These are phyloP conservation scores for Petrocephalus zakoni DNA, from an alignment of 2,113 vertebrate genomes.

Conservation along the genomic window DNA sequence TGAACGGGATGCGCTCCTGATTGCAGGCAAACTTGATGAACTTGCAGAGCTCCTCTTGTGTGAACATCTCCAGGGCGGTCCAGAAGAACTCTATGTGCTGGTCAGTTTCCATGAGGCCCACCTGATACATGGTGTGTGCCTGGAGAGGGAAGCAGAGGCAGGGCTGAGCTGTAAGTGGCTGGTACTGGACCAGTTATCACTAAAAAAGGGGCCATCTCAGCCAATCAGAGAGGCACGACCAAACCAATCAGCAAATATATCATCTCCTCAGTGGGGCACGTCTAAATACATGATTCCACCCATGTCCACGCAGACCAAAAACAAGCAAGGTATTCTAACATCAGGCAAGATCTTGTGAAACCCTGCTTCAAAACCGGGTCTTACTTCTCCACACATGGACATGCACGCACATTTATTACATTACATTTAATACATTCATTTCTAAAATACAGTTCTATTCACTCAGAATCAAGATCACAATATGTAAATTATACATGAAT, in stretches of 20 bases:
- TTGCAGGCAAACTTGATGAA: slow-evolving; percentile 99
- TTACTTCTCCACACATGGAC: too few relatives aligned
- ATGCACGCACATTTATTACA: too few relatives aligned
- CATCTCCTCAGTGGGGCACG: not conserved
- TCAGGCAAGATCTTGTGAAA: not conserved
- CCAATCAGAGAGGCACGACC: not conserved
- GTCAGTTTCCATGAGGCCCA: slow-evolving; percentile 95
- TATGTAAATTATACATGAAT: too few relatives aligned
- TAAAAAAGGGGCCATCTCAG: not conserved
- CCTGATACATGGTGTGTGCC: slow-evolving; percentile 99
- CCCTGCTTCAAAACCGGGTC: not conserved
- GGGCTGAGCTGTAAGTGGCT: not conserved
- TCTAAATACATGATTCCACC: not conserved
- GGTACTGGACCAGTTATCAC: not conserved
- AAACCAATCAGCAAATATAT: not conserved
- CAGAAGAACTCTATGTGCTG: slow-evolving; percentile 98
- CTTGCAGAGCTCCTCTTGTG: slow-evolving; percentile 97
- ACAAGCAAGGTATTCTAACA: not conserved
- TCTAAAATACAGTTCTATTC: too few relatives aligned
- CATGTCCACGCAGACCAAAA: not conserved
- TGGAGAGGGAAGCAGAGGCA: slow-evolving; percentile 35
- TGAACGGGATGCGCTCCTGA: slow-evolving; percentile 95
- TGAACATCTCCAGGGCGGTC: slow-evolving; percentile 87
- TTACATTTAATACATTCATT: too few relatives aligned
- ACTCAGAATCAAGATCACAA: too few relatives aligned